These are phyloP conservation scores for Plutella xylostella DNA, from an alignment of 2,888 invertebrate genomes.

Conservation along the genomic window DNA sequence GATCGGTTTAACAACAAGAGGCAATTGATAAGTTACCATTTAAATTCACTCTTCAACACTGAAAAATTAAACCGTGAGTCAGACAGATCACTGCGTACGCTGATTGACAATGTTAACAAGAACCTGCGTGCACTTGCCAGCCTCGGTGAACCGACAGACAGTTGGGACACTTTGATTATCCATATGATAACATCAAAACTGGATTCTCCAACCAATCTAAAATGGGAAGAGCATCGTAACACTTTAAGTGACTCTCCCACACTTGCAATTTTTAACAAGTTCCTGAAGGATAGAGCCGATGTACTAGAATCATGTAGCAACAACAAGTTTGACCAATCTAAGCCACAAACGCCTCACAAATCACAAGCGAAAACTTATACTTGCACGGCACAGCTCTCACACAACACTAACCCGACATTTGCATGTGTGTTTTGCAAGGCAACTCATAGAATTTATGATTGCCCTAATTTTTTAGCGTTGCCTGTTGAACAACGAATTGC, in stretches of 20 bases:
- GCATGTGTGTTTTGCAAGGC: conserved; percentile 7
- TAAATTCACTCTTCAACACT: conserved; percentile 6
- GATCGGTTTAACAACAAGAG: conserved; percentile 16
- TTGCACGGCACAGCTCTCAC: not conserved
- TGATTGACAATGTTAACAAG: conserved; percentile 19
- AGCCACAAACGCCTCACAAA: not conserved
- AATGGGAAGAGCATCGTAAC: conserved; percentile 13
- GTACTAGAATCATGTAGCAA: conserved; percentile 8
- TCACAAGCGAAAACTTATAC: too few species aligned
- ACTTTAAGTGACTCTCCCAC: conserved; percentile 4
- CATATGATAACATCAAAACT: not conserved
- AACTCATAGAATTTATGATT: conserved; percentile 10
- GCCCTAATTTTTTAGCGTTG: conserved; percentile 7
- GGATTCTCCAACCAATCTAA: not conserved
- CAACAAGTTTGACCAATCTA: not conserved
- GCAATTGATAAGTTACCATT: conserved; percentile 17
- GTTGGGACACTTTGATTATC: conserved; percentile 15
- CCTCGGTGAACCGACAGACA: conserved; percentile 18
- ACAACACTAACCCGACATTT: not conserved
- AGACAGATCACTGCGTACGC: conserved; percentile 13
- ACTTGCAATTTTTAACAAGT: conserved; percentile 8
- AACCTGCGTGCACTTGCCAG: conserved; percentile 19
- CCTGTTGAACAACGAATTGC: conserved; percentile 2
- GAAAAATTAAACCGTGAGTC: not conserved
- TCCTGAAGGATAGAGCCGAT: conserved; percentile 11